Evolutionary conservation across 2,888 invertebrate species (phyloP), one percentile per base, ranked within the genome.

Genomic region (Eristalis intricaria): DNA sequence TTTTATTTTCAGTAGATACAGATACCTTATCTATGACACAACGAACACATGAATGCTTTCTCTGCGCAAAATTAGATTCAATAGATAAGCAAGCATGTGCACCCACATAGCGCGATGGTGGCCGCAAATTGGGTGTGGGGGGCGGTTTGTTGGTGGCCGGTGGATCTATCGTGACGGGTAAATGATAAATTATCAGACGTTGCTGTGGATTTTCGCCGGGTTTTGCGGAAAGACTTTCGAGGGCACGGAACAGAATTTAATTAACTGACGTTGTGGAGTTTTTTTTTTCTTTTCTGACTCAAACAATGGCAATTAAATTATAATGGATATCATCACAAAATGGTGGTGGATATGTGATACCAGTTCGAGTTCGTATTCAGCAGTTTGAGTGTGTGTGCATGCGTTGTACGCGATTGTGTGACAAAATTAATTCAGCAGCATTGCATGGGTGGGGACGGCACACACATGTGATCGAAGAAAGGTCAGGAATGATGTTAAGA

Each of bases 231-330:
- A n/a, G 50, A 19, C 19, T 19, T 19, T 19, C 50, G 19, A 4
- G 50, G 15, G 50, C 0, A 19, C 50, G 8, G 50, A 50, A 50
- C 8, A 8, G 32, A 50, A n/a, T 19, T 50, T 50, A 50, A 50
- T 50, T 50, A 50, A 50, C 50, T 50, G 50, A 50, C 50, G 50
- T 50, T 50, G n/a, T 8, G 50, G 50, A 50, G 50, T 50, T 50
- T 50, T 40, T 40, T 40, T 43, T 43, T 7, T 43, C 15, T n/a
- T 19, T 8, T 19, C 50, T 50, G 50, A 19, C 50, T 50, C 50
- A 50, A 50, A 50, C 50, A 50, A 50, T 50, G 50, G 50, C 50
- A 50, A 50, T 50, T 50, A 50, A 50, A 50, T 50, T 50, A 50
- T 50, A 19, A 50, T 50, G 50, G 50, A 50, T 50, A 50, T 50